A percentile compares a stretch with the other conserved stretches of the same genome.
Conservation (phyloP, 2,113 vertebrate species). For the Agapornis roseicollis region DNA sequence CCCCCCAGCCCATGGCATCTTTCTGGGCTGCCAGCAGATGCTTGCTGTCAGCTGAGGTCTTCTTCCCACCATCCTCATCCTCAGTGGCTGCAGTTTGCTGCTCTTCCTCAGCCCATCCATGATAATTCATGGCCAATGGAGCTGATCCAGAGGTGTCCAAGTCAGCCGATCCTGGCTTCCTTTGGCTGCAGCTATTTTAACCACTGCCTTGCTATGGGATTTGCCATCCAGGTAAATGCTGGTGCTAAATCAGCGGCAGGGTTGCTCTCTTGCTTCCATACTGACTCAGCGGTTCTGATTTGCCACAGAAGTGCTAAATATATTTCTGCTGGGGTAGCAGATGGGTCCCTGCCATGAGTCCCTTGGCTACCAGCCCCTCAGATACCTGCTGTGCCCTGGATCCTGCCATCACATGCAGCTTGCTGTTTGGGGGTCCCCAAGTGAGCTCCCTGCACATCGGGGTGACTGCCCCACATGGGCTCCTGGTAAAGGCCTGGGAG, state of each 20-base stretch:
- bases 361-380: not conserved
- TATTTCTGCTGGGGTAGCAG: not conserved
- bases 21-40: too few species aligned
- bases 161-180: not conserved
- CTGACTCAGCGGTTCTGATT: not conserved
- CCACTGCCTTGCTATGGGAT: not conserved
- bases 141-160: not conserved
- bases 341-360: not conserved
- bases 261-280: fast-evolving
- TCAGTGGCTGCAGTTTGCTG: not conserved
- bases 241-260: not conserved
- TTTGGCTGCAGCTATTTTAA: not conserved
- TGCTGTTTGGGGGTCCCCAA: not conserved
- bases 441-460: not conserved
- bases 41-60: not conserved
- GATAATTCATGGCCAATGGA: not conserved
- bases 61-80: not conserved
- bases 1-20: fast-evolving
- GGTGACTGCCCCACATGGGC: not conserved
- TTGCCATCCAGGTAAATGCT: fast-evolving
- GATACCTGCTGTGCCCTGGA: not conserved
- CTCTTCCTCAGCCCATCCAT: not conserved
- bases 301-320: not conserved
- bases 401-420: not conserved
- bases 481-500: not conserved